Base-by-base conservation (phyloP, 2,888 invertebrate species). In the Hetaerina titia region DNA sequence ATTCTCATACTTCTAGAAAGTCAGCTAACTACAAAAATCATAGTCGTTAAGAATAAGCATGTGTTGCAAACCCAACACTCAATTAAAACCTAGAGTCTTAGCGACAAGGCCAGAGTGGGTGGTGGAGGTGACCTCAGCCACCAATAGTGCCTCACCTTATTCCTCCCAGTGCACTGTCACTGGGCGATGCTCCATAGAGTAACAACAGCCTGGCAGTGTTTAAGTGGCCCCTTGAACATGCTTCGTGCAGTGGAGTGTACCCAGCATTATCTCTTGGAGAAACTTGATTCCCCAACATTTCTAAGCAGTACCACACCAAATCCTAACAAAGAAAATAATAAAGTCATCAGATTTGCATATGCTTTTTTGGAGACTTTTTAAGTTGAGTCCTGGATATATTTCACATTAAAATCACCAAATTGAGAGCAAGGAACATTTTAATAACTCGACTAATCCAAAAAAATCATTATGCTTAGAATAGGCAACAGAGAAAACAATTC, bases 181-280 rank as follows among this genome's bases (percentile, higher is more conserved):
- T 99, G 95, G 98, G 99, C 96, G 99, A 98, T 15, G 99, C 99
- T 58, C 99, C 99, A 96, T 99, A 98, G 96, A 98, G 98, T 89
- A 99, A 97, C 56, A 99, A 97, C 92, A 99, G 97, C 96, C 98
- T 98, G 4, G 99, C 99, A 95, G 99, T 99, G 96, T 98, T 98
- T 92, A 99, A 97, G 96, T 99, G 98, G 8, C 99, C 99, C 96
- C 98, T 98, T 6, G 98, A 98, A 96, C 99, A 98, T 15, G 99
- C 99, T 96, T 99, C 99, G 96, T 99, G 99, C 63, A 99, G 97
- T 0, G 99, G 99, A 2, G 99, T 99, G 96, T 99, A 99, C 0
- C 98, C 98, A 2, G 99, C 99, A 96, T 99, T 99, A 96, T 99
- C 99, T 96, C 98, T 98, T 0, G 98, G 98, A 96, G 99, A 98